Percentiles rank a stretch among this genome's conserved stretches.
These are phyloP conservation scores for Lophius piscatorius DNA, from an alignment of 2,113 vertebrate genomes.

Conservation along the genomic window DNA sequence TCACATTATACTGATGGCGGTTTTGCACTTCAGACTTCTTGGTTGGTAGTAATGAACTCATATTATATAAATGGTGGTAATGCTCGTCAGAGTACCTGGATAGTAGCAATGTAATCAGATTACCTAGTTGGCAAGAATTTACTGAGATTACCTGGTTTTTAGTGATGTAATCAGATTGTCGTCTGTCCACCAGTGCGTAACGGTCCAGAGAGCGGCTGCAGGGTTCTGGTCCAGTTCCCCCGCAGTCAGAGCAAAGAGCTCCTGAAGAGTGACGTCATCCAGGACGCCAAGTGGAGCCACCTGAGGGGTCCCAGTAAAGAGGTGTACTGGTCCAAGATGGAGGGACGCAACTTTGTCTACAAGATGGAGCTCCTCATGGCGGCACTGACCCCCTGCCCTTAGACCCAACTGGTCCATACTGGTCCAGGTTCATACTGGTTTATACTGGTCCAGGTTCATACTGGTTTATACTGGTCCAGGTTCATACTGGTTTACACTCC, in stretches of 20 bases:
- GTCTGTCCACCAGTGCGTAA: conserved; percentile 85
- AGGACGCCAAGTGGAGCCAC: conserved; percentile 93
- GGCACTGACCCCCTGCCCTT: conserved; percentile 88
- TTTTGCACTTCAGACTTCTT: too few relatives aligned
- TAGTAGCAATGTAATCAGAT: too few relatives aligned
- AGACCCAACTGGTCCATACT: background rate
- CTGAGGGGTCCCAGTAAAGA: conserved; percentile 91
- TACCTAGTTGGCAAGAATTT: too few relatives aligned
- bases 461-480: too few relatives aligned
- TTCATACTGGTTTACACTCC: too few relatives aligned
- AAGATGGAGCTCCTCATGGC: conserved; percentile 99
- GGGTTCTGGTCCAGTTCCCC: conserved; percentile 94
- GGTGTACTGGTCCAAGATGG: conserved; percentile 97
- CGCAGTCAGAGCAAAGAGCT: conserved; percentile 93
- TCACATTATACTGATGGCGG: too few relatives aligned
- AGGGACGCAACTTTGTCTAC: conserved; percentile 97
- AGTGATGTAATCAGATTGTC: background rate
- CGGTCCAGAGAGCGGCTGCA: conserved; percentile 94
- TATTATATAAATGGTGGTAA: too few relatives aligned
- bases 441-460: too few relatives aligned
- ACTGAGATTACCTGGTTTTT: background rate
- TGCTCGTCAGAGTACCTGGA: too few relatives aligned
- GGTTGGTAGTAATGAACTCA: too few relatives aligned
- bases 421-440: too few relatives aligned
- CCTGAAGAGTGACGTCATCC: conserved; percentile 90